Evolutionary conservation across 2,888 invertebrate genomes (phyloP).

Genomic region (Camponotus fellah): DNA sequence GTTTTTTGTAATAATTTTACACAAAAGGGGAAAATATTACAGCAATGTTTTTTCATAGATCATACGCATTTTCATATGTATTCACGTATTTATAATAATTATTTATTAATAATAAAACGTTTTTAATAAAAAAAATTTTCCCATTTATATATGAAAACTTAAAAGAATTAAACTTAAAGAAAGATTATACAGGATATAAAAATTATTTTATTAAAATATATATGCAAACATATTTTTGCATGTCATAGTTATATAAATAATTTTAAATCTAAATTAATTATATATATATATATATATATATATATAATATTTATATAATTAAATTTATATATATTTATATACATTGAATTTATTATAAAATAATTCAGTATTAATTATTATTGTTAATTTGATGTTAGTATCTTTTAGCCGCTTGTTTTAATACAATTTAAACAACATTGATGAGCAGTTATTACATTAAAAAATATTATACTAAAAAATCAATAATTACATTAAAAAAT

Average conservation of each 20-base stretch:
- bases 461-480: slow-evolving; percentile 14
- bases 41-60: not conserved
- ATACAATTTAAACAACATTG: not conserved
- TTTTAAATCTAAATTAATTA: not conserved
- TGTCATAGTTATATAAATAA: not conserved
- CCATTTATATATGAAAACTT: not conserved
- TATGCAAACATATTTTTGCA: not conserved
- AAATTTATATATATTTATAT: too few species aligned
- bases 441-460: not conserved
- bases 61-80: not conserved
- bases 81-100: not conserved
- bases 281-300: too few species aligned
- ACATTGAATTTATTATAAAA: not conserved
- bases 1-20: slow-evolving; percentile 10
- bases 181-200: not conserved
- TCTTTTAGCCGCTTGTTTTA: not conserved
- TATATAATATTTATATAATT: too few species aligned
- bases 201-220: not conserved
- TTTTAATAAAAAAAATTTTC: not conserved
- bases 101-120: not conserved
- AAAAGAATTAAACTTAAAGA: too few species aligned
- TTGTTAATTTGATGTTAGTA: not conserved
- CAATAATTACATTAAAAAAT: not conserved
- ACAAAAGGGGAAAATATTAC: not conserved
- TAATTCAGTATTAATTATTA: not conserved